A percentile compares a stretch with the other conserved stretches of the same genome.
Evolutionary conservation across 2,888 invertebrate genomes (phyloP).

Genomic region (Cheilosia vulpina): DNA sequence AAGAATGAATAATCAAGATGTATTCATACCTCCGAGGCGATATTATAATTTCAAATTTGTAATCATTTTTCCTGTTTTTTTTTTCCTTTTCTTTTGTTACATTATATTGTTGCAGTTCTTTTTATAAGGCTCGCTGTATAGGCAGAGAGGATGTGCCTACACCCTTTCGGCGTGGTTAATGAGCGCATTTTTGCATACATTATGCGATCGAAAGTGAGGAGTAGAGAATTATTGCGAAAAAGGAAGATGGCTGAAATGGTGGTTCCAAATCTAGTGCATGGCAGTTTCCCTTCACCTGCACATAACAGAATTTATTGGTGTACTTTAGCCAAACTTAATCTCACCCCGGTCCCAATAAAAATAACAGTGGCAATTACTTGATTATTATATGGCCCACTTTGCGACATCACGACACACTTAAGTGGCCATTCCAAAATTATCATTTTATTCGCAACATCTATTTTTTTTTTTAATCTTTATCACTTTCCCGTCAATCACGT

Average conservation of each 20-base stretch:
- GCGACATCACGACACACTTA: constrained; percentile 28
- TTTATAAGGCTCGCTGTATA: neutral
- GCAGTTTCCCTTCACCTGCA: too few relatives aligned
- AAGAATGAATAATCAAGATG: constrained; percentile 66
- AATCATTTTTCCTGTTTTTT: constrained; percentile 12
- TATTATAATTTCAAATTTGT: constrained; percentile 65
- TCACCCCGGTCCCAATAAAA: constrained; percentile 39
- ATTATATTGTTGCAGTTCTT: constrained; percentile 26
- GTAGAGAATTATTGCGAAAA: constrained; percentile 3
- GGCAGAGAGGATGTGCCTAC: constrained; percentile 17
- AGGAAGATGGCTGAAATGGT: neutral
- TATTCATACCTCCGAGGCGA: constrained; percentile 58
- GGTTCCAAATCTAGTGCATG: neutral
- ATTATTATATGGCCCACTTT: constrained; percentile 51
- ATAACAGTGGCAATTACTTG: constrained; percentile 61
- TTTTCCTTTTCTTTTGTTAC: neutral
- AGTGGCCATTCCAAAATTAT: constrained; percentile 34
- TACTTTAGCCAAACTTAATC: constrained; percentile 13
- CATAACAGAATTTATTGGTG: neutral
- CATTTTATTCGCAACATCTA: constrained; percentile 30
- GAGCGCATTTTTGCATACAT: constrained; percentile 26
- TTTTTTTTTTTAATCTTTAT: constrained; percentile 8
- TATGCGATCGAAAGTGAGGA: neutral
- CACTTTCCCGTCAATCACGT: constrained; percentile 22
- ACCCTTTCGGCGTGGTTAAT: constrained; percentile 35